These are phyloP conservation scores for Physeter macrocephalus DNA, from an alignment of 2,113 vertebrate species.

Conservation along the genomic window DNA sequence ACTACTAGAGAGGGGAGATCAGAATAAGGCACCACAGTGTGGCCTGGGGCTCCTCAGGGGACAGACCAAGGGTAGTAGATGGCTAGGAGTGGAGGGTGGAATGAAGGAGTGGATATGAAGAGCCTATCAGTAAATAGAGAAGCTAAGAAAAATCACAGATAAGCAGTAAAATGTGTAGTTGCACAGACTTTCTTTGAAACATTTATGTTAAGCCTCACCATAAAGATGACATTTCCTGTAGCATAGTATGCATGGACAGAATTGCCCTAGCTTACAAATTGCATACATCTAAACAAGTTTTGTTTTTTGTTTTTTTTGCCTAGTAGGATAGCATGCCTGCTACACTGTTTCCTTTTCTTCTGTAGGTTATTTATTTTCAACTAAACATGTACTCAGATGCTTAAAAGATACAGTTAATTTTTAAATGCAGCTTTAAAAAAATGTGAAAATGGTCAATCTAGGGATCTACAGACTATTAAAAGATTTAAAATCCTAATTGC, in stretches of 20 bases:
- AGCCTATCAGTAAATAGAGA: neutral
- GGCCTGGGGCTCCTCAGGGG: too few relatives aligned
- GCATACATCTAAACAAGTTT: neutral
- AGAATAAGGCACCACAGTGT: neutral
- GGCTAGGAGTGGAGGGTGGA: neutral
- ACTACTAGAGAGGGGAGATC: neutral
- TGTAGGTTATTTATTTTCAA: slow-evolving; percentile 2
- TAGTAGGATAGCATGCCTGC: neutral
- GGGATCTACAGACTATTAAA: neutral
- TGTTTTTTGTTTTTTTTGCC: neutral
- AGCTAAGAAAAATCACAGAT: neutral
- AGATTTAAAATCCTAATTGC: neutral
- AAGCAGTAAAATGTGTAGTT: neutral
- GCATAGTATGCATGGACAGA: neutral
- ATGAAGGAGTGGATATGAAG: neutral
- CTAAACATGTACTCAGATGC: neutral
- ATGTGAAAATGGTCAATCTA: neutral
- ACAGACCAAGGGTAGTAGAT: neutral
- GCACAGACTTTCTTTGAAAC: neutral
- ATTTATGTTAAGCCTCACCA: neutral
- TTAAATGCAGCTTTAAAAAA: neutral
- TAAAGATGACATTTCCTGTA: neutral
- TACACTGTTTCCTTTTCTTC: neutral
- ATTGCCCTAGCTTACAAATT: neutral
- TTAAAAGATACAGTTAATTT: neutral